phyloP scores from a whole-genome alignment of 2,888 invertebrate species.

The Dinocampus coccinellae region DNA sequence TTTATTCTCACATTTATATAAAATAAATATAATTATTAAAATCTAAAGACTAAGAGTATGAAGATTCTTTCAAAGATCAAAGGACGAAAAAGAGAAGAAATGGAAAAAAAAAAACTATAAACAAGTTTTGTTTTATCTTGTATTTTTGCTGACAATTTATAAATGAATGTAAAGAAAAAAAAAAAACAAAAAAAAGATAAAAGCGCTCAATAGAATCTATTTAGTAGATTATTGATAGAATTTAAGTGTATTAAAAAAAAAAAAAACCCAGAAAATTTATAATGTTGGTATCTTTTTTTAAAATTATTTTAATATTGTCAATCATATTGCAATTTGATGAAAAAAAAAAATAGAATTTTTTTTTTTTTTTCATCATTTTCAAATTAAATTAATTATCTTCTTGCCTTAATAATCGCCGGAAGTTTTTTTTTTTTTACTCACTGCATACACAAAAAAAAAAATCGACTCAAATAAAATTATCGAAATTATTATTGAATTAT shows the following conservation, averaged over 20 bases:
- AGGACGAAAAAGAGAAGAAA: neutral
- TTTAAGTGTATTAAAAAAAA: slow-evolving; percentile 13
- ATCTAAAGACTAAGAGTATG: neutral
- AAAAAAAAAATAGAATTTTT: neutral
- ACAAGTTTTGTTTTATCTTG: neutral
- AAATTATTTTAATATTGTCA: neutral
- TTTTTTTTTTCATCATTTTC: too few relatives aligned
- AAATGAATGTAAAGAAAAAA: neutral
- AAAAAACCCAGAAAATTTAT: slow-evolving; percentile 2
- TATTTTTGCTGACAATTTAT: slow-evolving; percentile 8
- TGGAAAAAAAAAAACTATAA: neutral
- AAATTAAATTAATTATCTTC: neutral
- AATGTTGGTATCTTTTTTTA: neutral
- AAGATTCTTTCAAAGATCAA: neutral
- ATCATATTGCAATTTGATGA: neutral
- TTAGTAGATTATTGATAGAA: neutral
- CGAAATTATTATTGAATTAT: neutral
- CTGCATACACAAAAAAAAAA: neutral
- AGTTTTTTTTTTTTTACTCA: neutral
- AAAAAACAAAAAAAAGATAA: slow-evolving; percentile 13
- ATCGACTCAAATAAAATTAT: neutral
- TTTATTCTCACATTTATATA: slow-evolving; percentile 1
- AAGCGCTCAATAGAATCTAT: slow-evolving; percentile 31
- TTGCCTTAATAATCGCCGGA: neutral
- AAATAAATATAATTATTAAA: neutral